Evolutionary conservation across 2,113 vertebrate species (phyloP).

Genomic region (Esox niger): DNA sequence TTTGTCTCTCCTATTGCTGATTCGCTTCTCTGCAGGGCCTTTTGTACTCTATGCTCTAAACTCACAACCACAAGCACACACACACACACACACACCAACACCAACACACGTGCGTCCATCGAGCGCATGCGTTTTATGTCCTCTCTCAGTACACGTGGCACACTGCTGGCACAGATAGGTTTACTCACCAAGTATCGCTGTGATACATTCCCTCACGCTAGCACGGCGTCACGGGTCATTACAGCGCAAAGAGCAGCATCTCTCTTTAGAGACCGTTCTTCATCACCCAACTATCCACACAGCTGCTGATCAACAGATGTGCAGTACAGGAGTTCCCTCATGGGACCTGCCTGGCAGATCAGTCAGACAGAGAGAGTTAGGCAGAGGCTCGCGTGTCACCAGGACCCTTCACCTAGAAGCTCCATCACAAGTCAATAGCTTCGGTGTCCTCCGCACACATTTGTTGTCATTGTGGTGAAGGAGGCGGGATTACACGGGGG

Average conservation of each 20-base stretch:
- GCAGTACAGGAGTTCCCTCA: slow-evolving; percentile 76
- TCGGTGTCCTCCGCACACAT: slow-evolving; percentile 60
- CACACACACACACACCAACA: slow-evolving; percentile 56
- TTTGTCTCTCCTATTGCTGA: slow-evolving; percentile 85
- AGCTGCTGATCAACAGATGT: slow-evolving; percentile 78
- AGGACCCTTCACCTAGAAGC: slow-evolving; percentile 69
- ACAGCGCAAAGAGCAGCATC: slow-evolving; percentile 77
- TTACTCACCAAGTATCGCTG: slow-evolving; percentile 46
- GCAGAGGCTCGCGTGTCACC: slow-evolving; percentile 75
- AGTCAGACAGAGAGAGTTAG: slow-evolving; percentile 74
- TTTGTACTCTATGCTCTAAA: slow-evolving; percentile 53
- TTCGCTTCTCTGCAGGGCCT: slow-evolving; percentile 81
- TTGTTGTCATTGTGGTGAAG: slow-evolving; percentile 33
- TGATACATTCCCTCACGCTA: slow-evolving; percentile 63
- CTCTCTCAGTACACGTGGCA: too few relatives aligned
- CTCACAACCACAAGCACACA: slow-evolving; percentile 50
- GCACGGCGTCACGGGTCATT: slow-evolving; percentile 46
- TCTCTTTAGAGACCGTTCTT: slow-evolving; percentile 69
- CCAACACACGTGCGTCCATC: slow-evolving; percentile 15
- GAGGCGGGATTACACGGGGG: neutral
- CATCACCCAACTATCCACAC: slow-evolving; percentile 70
- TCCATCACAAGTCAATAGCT: slow-evolving; percentile 77
- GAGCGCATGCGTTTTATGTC: too few relatives aligned
- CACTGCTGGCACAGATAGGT: neutral
- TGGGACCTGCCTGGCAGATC: slow-evolving; percentile 88